Base-by-base conservation (phyloP, 2,797 vertebrate genomes). In the Thaleichthys pacificus region DNA sequence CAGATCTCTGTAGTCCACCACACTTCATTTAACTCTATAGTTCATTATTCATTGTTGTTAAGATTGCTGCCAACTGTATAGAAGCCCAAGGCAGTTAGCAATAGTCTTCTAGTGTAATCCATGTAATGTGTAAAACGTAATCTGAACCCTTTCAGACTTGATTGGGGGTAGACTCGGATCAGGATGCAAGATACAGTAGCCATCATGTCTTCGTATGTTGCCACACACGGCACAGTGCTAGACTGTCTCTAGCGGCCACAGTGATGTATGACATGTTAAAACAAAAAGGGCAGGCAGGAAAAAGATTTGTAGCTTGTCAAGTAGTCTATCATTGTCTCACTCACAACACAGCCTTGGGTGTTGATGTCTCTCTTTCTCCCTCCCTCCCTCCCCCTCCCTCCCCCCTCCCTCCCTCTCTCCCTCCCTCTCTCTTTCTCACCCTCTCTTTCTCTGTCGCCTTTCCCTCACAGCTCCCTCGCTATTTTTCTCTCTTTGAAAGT, bases 371-470 rank as follows among this genome's bases (percentile, higher is more conserved):
- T 72, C 60, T 66, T 72, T 32, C 68, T 67, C 32, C 28, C 2
- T 56, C 54, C 58, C 69, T 72, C n/a, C n/a, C 65, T 22, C n/a
- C 69, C 72, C 73, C 65, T 69, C 60, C 30, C 65, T 73, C 63
- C n/a, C 54, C 58, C 69, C 68, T 67, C 32, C 28, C 2, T 56
- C 54, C 58, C 69, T 72, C 65, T 22, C n/a, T 71, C 72, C 73
- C 65, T 69, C 60, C 30, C 65, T 73, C 63, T 78, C 65, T 75
- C 74, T 66, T 21, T 17, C 62, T 72, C 51, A 35, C 26, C 70
- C 19, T 56, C 51, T 56, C 51, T 56, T 9, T 64, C 57, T 51
- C 68, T 47, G 42, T 47, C 42, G 12, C 42, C 3, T 47, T 9
- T 42, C 38, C 8, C 42, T 47, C 9, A 47, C 11, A 47, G 35